Evolutionary conservation across 2,888 invertebrate genomes (phyloP).

Genomic region (Drosophila anceps): DNA sequence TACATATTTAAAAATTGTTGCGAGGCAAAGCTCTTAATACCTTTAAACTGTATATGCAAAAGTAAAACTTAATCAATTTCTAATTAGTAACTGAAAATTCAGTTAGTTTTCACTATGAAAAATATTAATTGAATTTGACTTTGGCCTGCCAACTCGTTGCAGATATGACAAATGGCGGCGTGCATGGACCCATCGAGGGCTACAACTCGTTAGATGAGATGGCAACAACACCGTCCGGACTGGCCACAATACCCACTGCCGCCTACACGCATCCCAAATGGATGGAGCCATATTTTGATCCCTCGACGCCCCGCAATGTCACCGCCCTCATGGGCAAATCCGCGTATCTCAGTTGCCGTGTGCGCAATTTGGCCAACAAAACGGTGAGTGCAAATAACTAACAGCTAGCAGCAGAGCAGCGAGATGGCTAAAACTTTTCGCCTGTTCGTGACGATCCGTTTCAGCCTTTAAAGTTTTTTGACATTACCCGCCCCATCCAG

Average conservation of each 20-base stretch:
- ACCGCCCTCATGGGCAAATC: slow-evolving; percentile 92
- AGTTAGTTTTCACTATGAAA: not conserved
- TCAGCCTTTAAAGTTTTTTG: slow-evolving; percentile 66
- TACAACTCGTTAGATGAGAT: slow-evolving; percentile 84
- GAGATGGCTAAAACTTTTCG: slow-evolving; percentile 39
- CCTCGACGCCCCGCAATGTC: slow-evolving; percentile 91
- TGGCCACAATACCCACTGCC: slow-evolving; percentile 76
- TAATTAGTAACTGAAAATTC: not conserved
- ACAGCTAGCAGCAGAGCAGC: not conserved
- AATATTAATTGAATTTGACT: slow-evolving; percentile 14
- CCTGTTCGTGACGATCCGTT: slow-evolving; percentile 58
- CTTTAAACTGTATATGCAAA: not conserved
- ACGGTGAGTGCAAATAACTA: slow-evolving; percentile 80
- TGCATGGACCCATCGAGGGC: slow-evolving; percentile 84
- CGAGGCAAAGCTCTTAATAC: not conserved
- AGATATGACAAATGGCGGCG: slow-evolving; percentile 84
- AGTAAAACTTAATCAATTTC: not conserved
- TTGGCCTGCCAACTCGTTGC: slow-evolving; percentile 39
- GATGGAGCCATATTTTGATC: slow-evolving; percentile 90
- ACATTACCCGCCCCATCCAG: slow-evolving; percentile 36
- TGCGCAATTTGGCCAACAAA: slow-evolving; percentile 85
- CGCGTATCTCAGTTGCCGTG: slow-evolving; percentile 85
- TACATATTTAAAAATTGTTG: not conserved
- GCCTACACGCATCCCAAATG: slow-evolving; percentile 84
- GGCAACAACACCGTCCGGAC: slow-evolving; percentile 55